phyloP scores from a whole-genome alignment of 2,113 vertebrate genomes.

The Prunella himalayana region DNA sequence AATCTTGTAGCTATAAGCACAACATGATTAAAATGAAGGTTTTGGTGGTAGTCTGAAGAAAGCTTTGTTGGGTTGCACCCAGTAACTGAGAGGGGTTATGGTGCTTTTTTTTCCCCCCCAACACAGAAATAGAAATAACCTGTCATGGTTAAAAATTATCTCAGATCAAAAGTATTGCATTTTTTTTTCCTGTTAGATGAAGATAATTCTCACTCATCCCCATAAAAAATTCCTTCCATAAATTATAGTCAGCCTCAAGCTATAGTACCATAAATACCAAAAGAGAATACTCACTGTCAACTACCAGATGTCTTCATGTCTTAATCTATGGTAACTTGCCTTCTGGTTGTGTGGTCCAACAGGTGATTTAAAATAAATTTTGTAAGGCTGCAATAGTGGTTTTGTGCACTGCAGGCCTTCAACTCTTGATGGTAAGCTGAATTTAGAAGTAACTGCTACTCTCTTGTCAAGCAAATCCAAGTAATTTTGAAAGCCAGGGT shows the following conservation, averaged over 20 bases:
- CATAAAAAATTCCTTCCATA: background rate
- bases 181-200: background rate
- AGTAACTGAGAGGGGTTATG: background rate
- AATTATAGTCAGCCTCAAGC: background rate
- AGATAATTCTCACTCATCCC: background rate
- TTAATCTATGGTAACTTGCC: background rate
- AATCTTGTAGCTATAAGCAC: background rate
- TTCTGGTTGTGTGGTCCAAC: background rate
- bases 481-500: background rate
- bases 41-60: background rate
- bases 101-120: rapidly evolving
- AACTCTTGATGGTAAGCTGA: background rate
- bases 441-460: background rate
- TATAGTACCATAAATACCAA: background rate
- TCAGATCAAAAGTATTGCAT: background rate
- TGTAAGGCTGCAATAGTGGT: background rate
- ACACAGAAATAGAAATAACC: background rate
- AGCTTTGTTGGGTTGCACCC: background rate
- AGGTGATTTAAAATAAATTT: background rate
- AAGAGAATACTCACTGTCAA: background rate
- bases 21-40: background rate
- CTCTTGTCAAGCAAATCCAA: background rate
- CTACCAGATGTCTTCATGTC: background rate
- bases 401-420: background rate
- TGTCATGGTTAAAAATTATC: background rate